Evolutionary conservation across 2,113 vertebrate species (phyloP).

Genomic region (Pimephales promelas): DNA sequence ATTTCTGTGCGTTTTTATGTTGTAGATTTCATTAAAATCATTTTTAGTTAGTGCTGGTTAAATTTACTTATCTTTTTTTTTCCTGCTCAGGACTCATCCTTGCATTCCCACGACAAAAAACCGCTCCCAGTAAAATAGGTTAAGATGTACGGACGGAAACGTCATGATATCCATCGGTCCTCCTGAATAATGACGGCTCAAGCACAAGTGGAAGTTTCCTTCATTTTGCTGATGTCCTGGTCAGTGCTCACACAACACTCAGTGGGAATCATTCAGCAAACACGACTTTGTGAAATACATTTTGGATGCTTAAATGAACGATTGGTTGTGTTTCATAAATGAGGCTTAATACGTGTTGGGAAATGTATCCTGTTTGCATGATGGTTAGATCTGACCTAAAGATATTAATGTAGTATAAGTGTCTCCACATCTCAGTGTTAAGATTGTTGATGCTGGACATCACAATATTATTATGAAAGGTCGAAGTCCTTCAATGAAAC

Average conservation of each 20-base stretch:
- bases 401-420: background rate
- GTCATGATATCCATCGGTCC: background rate
- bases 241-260: too few species aligned
- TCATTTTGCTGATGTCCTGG: too few species aligned
- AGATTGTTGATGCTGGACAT: slow-evolving; percentile 3
- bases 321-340: background rate
- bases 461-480: background rate
- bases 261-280: background rate
- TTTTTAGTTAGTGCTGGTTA: background rate
- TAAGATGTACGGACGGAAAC: slow-evolving; percentile 53
- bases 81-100: slow-evolving; percentile 58
- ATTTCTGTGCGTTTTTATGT: background rate
- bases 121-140: slow-evolving; percentile 54
- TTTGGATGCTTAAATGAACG: background rate
- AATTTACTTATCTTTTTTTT: slow-evolving; percentile 36
- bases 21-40: background rate
- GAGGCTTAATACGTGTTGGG: background rate
- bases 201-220: too few species aligned
- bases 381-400: background rate
- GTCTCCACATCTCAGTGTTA: background rate
- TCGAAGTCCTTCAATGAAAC: background rate
- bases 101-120: slow-evolving; percentile 48
- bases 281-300: background rate
- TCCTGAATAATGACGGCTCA: background rate
- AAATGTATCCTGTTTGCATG: background rate